phyloP scores from a whole-genome alignment of 1,140 invertebrate species.

The Rhopalosiphum padi region DNA sequence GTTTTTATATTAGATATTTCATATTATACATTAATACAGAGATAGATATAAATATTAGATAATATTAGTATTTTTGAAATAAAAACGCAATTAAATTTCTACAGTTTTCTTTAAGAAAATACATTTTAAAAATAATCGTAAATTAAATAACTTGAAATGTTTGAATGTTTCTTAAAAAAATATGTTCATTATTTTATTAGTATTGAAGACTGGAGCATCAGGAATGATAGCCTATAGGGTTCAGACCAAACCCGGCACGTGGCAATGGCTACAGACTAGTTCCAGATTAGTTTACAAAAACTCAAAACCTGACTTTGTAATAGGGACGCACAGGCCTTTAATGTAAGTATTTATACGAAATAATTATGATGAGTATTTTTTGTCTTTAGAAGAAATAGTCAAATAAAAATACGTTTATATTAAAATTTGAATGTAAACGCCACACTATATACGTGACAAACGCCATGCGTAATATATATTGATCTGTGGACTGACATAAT shows the following conservation, averaged over 20 bases:
- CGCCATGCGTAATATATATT: not conserved
- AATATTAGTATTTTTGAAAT: not conserved
- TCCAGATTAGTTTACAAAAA: constrained; percentile 98
- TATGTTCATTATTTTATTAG: constrained; percentile 66
- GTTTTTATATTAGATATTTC: not conserved
- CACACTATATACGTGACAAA: not conserved
- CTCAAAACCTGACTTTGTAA: constrained; percentile 98
- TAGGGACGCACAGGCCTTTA: constrained; percentile 95
- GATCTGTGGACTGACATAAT: not conserved
- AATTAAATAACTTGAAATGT: not conserved
- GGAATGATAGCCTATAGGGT: constrained; percentile 98
- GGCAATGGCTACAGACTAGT: constrained; percentile 98
- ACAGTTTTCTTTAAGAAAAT: not conserved
- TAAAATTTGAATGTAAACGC: not conserved
- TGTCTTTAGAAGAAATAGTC: too few relatives aligned
- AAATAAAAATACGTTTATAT: not conserved
- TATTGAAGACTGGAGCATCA: constrained; percentile 96
- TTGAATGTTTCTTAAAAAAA: not conserved
- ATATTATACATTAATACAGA: not conserved
- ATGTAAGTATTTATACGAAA: constrained; percentile 75
- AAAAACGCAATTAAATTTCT: not conserved
- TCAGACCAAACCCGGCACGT: constrained; percentile 90
- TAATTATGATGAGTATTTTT: not conserved
- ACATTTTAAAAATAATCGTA: not conserved
- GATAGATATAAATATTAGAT: not conserved